A percentile compares a stretch with the other conserved stretches of the same genome.
phyloP scores from a whole-genome alignment of 2,797 vertebrate genomes.

The Sciurus vulgaris region DNA sequence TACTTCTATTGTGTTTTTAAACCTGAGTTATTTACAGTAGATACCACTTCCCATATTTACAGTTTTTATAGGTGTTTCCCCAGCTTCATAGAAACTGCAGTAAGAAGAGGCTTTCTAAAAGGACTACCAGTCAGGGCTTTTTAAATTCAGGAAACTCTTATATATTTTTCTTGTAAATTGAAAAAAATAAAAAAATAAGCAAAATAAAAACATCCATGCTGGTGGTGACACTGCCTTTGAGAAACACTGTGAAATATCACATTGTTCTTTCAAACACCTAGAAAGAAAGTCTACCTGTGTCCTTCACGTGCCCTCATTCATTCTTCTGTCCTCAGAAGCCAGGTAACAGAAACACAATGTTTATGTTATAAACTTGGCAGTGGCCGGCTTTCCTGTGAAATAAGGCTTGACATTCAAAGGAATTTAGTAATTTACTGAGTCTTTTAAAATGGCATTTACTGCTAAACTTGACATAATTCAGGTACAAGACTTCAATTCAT shows the following conservation, averaged over 20 bases:
- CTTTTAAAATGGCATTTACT: conserved; percentile 54
- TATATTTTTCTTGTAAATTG: background rate
- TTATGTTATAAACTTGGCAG: conserved; percentile 74
- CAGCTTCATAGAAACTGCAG: background rate
- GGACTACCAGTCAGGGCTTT: background rate
- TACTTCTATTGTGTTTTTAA: conserved; percentile 1
- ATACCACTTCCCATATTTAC: background rate
- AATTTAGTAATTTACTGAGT: conserved; percentile 60
- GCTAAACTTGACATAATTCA: conserved; percentile 65
- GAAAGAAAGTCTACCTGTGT: conserved; percentile 60
- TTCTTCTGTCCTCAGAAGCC: conserved; percentile 32
- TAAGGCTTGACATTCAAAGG: conserved; percentile 64
- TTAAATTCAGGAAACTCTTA: conserved; percentile 1
- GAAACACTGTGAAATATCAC: background rate
- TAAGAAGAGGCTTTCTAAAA: background rate
- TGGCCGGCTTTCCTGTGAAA: conserved; percentile 53
- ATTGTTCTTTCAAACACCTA: background rate
- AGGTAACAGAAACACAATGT: conserved; percentile 63
- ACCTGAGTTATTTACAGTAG: background rate
- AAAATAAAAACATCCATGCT: background rate
- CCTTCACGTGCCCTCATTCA: background rate
- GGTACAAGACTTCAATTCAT: conserved; percentile 48
- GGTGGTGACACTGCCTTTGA: background rate
- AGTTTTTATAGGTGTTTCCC: background rate
- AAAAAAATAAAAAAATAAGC: background rate